Base-by-base conservation (phyloP, 2,797 vertebrate species). In the Chlorospingus semifuscus region DNA sequence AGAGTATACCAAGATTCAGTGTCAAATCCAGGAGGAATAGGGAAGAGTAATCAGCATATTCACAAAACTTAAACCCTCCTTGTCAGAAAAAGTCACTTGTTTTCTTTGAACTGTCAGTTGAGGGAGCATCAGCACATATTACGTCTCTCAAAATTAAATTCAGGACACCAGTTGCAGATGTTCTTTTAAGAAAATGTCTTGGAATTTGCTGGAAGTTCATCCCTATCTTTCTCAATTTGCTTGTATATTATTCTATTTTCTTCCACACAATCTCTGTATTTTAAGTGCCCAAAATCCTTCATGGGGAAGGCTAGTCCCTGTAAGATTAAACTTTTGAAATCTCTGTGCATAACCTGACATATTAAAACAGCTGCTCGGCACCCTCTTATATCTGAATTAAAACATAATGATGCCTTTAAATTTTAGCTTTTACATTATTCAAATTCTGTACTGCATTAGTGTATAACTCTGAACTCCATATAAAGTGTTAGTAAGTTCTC, bases 81-180 rank as follows among this genome's bases (percentile, higher is more conserved):
- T 12, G 11, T 60, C 0, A 0, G 44, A 83, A 91, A 80, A 61
- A n/a, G 13, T 2, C 6, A 0, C 26, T 39, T 37, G 8, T 78
- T 87, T 34, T 39, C 57, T 91, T 89, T 36, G 22, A 83, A 55
- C 22, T 69, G 18, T 61, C 76, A 71, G 20, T 34, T 49, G 19
- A 65, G 7, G 34, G 10, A 81, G 9, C 17, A 61, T 44, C 39
- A 75, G 15, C 0, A 1, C 16, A n/a, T 7, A 10, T 34, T 46
- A 61, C 2, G 9, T 19, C 32, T 63, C 39, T 69, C n/a, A 71
- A 57, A 64, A 17, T 55, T 21, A 60, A 44, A 69, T 65, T 83
- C 47, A 76, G 74, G 42, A 50, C 18, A 69, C 12, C 12, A 65
- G 21, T 30, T 71, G 21, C 5, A 72, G 86, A 65, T 20, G 52